Evolutionary conservation across 2,888 invertebrate species (phyloP), one percentile per base, ranked within the genome.

Genomic region (Dioctria linearis): DNA sequence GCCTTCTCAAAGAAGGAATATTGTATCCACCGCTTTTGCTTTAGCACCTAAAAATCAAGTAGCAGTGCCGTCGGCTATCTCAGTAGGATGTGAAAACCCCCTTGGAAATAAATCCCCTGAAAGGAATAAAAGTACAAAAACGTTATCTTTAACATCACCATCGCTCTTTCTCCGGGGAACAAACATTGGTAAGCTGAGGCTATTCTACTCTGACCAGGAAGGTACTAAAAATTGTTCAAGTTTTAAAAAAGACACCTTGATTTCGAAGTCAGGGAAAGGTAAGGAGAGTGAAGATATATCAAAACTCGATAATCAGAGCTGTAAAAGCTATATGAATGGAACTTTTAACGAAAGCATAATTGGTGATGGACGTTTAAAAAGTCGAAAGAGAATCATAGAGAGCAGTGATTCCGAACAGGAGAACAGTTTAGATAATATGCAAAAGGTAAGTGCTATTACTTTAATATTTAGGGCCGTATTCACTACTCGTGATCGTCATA

Each of bases 391-490:
- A 37, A 37, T 63, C 2, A 65, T 78, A 25, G 54, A 65, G 51
- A 78, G 78, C 51, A 78, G 78, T 54, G 66, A 78, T 11, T 78
- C 78, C 3, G 78, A 78, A 40, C 49, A 65, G 37, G 76, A 66
- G 13, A 9, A 42, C 3, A 42, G 37, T 42, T 40, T 11, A 11
- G 39, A 0, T 8, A 13, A 25, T 2, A 5, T 25, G 5, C 39
- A 37, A 39, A 46, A n/a, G 63, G 76, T 76, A 63, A 49, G 46
- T 39, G 8, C 13, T 13, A 13, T 37, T 63, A 25, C 13, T 3
- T 37, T n/a, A 46, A 42, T 8, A 25, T 25, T 25, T 25, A 25
- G 25, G 25, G 25, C 25, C 25, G 25, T 25, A 25, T 25, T 25
- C 25, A 25, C 25, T 25, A 25, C 25, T 25, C 25, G 0, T 25